Evolutionary conservation across 2,113 vertebrate species (phyloP).

Genomic region (Odocoileus virginianus): DNA sequence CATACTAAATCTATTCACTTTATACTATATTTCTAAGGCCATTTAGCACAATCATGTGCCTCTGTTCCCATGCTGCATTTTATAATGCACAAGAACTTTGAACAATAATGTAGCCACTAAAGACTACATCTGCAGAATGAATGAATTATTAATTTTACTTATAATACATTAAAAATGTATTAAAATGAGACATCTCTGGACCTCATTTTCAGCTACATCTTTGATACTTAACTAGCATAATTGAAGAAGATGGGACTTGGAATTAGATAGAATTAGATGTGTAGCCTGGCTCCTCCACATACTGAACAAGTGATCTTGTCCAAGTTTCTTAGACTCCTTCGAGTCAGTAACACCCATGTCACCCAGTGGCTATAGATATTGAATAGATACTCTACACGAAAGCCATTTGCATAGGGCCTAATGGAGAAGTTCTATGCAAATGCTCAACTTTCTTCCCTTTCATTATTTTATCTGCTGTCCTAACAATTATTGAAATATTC

Average conservation of each 20-base stretch:
- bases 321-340: background rate
- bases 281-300: background rate
- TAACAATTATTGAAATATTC: background rate
- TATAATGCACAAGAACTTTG: background rate
- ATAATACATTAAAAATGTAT: conserved; percentile 25
- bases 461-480: background rate
- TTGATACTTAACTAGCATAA: background rate
- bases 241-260: background rate
- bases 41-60: background rate
- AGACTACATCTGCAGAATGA: background rate
- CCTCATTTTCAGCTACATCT: background rate
- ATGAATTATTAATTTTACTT: conserved; percentile 49
- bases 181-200: background rate
- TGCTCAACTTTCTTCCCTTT: background rate
- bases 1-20: background rate
- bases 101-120: conserved; percentile 5
- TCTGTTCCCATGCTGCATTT: background rate
- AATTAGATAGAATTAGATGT: background rate
- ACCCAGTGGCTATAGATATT: background rate
- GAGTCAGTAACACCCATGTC: background rate
- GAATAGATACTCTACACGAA: background rate
- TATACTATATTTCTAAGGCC: background rate
- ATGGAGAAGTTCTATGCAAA: background rate
- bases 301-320: background rate
- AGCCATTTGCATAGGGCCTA: background rate